Evolutionary conservation across 2,113 vertebrate genomes (phyloP).

Genomic region (Montifringilla adamsi): DNA sequence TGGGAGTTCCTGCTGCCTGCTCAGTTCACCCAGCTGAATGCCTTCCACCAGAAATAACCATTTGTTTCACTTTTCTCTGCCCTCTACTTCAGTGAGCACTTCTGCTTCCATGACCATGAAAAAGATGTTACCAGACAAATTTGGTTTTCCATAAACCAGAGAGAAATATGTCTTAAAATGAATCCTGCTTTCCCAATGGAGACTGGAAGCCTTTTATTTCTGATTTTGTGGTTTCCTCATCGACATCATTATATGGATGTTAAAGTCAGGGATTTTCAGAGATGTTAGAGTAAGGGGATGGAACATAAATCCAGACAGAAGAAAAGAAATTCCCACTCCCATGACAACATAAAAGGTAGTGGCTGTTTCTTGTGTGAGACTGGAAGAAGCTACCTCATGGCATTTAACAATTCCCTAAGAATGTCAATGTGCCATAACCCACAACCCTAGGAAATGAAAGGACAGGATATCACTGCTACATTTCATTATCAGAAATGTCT

Average conservation of each 20-base stretch:
- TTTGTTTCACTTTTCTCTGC: background rate
- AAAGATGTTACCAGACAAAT: background rate
- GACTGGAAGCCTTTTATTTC: background rate
- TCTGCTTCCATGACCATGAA: background rate
- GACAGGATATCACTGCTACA: background rate
- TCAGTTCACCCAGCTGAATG: background rate
- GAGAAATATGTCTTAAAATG: background rate
- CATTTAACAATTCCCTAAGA: background rate
- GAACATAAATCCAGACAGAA: background rate
- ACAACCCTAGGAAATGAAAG: background rate
- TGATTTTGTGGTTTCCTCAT: background rate
- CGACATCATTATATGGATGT: background rate
- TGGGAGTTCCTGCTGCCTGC: background rate
- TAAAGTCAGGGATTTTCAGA: conserved; percentile 2
- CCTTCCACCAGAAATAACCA: background rate
- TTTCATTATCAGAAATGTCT: conserved; percentile 11
- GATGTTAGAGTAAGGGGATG: background rate
- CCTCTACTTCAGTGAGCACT: background rate
- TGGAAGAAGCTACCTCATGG: background rate
- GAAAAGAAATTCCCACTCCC: background rate
- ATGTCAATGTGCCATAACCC: background rate
- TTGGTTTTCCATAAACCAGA: background rate
- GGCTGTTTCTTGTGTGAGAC: background rate
- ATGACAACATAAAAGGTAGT: background rate
- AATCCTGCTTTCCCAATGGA: background rate